Conservation (phyloP, 2,888 invertebrate species). For the Agonopterix arenella region DNA sequence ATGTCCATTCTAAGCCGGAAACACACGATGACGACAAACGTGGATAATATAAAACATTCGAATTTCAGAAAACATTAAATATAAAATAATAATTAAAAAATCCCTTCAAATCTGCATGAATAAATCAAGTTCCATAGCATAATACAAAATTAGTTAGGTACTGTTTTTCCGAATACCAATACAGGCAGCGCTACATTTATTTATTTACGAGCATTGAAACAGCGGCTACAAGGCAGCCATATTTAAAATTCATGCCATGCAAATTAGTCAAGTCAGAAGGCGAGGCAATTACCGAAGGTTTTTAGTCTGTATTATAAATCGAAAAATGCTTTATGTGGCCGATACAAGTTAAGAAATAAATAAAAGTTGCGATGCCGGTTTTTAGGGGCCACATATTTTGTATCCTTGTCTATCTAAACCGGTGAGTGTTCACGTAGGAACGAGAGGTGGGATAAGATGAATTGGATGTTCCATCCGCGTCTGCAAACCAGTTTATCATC, state of each 20-base stretch:
- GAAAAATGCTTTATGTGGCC: constrained; percentile 60
- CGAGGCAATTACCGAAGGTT: constrained; percentile 48
- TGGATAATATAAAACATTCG: no score
- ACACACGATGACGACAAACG: no score
- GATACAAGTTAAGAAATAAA: constrained; percentile 72
- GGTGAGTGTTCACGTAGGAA: constrained; percentile 14
- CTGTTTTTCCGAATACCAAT: constrained; percentile 24
- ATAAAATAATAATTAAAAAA: no score
- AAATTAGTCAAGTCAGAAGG: constrained; percentile 51
- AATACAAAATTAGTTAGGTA: background rate
- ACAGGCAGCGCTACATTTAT: constrained; percentile 34
- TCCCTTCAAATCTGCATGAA: no score
- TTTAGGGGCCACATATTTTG: constrained; percentile 21
- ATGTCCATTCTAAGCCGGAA: no score
- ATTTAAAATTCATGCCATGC: constrained; percentile 55
- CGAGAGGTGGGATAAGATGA: constrained; percentile 39
- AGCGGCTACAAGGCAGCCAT: constrained; percentile 26
- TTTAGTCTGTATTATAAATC: constrained; percentile 43
- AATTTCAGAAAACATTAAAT: no score
- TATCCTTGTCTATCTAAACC: constrained; percentile 24
- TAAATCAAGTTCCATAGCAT: no score
- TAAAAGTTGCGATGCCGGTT: constrained; percentile 56
- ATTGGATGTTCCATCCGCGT: constrained; percentile 35
- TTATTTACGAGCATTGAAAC: constrained; percentile 27
- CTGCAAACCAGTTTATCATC: constrained; percentile 71